Evolutionary conservation across 2,888 invertebrate species (phyloP).

Genomic region (Erannis defoliaria): DNA sequence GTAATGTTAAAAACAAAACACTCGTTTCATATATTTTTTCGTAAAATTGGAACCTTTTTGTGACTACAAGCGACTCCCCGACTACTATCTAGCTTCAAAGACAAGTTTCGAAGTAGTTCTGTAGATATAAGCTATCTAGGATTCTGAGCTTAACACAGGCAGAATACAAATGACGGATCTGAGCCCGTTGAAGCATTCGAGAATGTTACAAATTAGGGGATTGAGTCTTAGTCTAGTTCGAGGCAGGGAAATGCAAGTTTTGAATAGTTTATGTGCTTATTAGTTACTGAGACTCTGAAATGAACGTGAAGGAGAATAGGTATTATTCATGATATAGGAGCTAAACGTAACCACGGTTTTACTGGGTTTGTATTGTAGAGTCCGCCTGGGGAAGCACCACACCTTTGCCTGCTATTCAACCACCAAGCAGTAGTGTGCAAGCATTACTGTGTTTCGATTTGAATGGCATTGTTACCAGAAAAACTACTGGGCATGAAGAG

Average conservation of each 20-base stretch:
- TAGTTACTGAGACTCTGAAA: background rate
- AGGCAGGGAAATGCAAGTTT: background rate
- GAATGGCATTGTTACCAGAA: too few species aligned
- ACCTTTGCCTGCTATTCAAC: too few species aligned
- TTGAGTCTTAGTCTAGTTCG: constrained; percentile 8
- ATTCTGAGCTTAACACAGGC: background rate
- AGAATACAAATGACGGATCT: constrained; percentile 7
- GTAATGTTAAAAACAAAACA: too few species aligned
- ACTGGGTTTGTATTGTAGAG: too few species aligned
- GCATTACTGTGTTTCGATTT: too few species aligned
- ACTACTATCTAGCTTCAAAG: background rate
- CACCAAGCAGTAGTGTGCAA: too few species aligned
- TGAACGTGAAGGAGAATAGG: background rate
- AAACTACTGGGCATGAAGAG: too few species aligned
- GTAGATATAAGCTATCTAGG: constrained; percentile 13
- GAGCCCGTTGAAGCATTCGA: constrained; percentile 1
- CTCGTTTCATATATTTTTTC: background rate
- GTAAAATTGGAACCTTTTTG: background rate
- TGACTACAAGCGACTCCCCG: background rate
- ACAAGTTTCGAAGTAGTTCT: constrained; percentile 17
- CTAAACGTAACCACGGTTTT: too few species aligned
- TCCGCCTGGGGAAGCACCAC: too few species aligned
- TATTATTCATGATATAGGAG: background rate
- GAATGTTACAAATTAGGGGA: constrained; percentile 5
- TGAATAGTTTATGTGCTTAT: constrained; percentile 3